Base-by-base conservation (phyloP, 2,888 invertebrate genomes). In the Brachyopa scutellaris region DNA sequence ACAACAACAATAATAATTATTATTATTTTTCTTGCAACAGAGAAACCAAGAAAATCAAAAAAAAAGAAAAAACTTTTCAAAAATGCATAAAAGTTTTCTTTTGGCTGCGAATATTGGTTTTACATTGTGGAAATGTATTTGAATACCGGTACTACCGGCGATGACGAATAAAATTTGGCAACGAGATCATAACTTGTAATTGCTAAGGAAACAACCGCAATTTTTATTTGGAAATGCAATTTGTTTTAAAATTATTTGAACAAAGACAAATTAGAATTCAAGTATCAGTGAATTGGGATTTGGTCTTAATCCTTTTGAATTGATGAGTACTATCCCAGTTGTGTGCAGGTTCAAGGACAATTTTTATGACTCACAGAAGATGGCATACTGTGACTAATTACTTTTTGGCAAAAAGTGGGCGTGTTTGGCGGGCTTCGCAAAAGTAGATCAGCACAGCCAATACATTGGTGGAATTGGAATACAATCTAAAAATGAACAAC, bases 121-220 rank as follows among this genome's bases (percentile, higher is more conserved):
- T 70, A 70, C 33, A 78, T 62, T 62, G 61, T 49, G 53, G 33
- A 45, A 62, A 57, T 47, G 61, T 47, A 55, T 79, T 74, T 59
- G 26, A 26, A 15, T 13, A 33, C 13, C n/a, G 33, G 2, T 17
- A n/a, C n/a, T n/a, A n/a, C n/a, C n/a, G n/a, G 19, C 21, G 67
- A 66, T 79, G 79, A 74, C 74, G 79, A 67, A 61, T 67, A 21
- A 36, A 55, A 33, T 69, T 73, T 80, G 74, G 69, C 74, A 59
- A 23, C 17, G 42, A 6, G 29, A 53, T 51, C 40, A 51, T 51
- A 33, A 49, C n/a, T 57, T 67, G 59, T 26, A 51, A 57, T 45
- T 45, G 36, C 2, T 40, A 57, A 64, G 29, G 31, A 29, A 23
- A 57, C 38, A 64, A 47, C 17, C 19, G 21, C n/a, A n/a, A 57